Evolutionary conservation across 2,888 invertebrate genomes (phyloP), one percentile per base, ranked within the genome.

Genomic region (Caenorhabditis wallacei): DNA sequence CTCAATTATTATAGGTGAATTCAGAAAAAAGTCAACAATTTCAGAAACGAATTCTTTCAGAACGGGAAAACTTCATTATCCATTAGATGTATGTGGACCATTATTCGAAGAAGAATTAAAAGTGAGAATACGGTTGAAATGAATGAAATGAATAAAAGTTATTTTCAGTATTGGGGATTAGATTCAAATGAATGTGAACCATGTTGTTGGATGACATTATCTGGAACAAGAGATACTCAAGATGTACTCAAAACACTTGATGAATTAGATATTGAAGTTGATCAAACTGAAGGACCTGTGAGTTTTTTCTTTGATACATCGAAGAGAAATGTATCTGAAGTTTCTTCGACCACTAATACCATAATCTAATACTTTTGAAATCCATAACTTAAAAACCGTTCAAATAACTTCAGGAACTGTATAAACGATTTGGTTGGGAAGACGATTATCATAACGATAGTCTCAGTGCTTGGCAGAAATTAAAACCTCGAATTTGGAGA

Each of bases 91-190:
- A 0, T 99, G 99, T 93, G 99, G 98, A 61, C 99, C 98, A 76
- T 94, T 99, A 84, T 99, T 99, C 93, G 98, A 99, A 93, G 98
- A 98, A 92, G 98, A 99, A 93, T 94, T 99, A 88, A 98, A 98
- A 93, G 98, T 97, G 51, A 43, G 70, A 26, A n/a, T n/a, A 22
- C 4, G 20, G 11, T 35, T 13, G 20, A 1, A n/a, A n/a, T n/a
- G 26, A 13, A 1, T 30, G 0, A 30, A 20, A 20, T 16, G 7
- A 24, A 30, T 10, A 2, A 48, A 22, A 13, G 11, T 16, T 11
- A 22, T 18, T 68, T 76, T 90, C 22, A 66, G 87, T 91, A 90
- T 93, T 98, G 98, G 98, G 98, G 98, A 16, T 94, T 99, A 88
- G 98, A 99, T 92, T 96, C 98, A 46, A 98, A 99, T 94, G 98